phyloP scores from a whole-genome alignment of 2,797 vertebrate species.

The Danio kyathit region DNA sequence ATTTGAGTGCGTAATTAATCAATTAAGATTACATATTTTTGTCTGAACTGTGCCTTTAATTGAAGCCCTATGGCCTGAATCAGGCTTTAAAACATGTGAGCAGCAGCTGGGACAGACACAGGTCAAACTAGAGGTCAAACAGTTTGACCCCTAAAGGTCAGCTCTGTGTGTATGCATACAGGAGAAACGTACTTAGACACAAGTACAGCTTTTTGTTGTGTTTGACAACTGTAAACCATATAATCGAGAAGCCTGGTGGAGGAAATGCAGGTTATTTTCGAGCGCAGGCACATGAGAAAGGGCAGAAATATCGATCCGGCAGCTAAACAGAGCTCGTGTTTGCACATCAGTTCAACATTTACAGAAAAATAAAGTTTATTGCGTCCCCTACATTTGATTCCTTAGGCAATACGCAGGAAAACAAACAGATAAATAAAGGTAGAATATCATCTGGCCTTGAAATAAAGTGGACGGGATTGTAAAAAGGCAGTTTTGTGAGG shows the following conservation, averaged over 20 bases:
- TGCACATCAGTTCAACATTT: slow-evolving; percentile 9
- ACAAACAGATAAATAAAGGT: slow-evolving; percentile 23
- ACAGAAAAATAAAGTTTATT: slow-evolving; percentile 21
- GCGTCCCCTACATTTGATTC: not conserved
- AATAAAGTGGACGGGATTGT: not conserved
- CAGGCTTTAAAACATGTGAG: no score
- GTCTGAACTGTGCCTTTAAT: no score
- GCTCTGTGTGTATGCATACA: slow-evolving; percentile 13
- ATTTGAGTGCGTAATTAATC: no score
- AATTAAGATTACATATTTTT: no score
- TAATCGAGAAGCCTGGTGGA: not conserved
- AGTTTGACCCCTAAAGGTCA: not conserved
- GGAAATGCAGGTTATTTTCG: no score
- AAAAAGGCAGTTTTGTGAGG: not conserved
- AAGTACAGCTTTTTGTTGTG: slow-evolving; percentile 13
- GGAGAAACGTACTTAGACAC: not conserved
- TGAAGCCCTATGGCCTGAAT: no score
- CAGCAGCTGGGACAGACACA: no score
- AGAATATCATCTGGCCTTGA: not conserved
- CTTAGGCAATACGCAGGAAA: slow-evolving; percentile 5
- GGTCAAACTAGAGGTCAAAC: no score
- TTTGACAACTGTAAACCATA: slow-evolving; percentile 21
- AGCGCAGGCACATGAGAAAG: slow-evolving; percentile 24
- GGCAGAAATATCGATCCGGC: not conserved
- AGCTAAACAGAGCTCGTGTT: slow-evolving; percentile 12